phyloP scores from a whole-genome alignment of 2,113 vertebrate species.

The Carlito syrichta region DNA sequence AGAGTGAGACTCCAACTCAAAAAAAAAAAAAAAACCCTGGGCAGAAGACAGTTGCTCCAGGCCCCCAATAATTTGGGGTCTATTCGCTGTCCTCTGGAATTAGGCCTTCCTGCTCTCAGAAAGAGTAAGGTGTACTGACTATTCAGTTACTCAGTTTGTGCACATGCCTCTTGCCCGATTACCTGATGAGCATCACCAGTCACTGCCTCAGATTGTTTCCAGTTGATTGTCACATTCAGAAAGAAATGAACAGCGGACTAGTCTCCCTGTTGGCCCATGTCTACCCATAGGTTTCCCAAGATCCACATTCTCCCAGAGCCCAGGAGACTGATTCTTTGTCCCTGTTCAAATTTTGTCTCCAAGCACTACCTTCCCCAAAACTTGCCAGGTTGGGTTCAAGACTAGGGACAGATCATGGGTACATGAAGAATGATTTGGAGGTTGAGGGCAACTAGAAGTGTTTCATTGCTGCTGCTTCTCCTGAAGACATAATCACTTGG shows the following conservation, averaged over 20 bases:
- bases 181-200: background rate
- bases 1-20: too few species aligned
- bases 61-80: background rate
- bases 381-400: background rate
- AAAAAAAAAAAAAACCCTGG: background rate
- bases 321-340: background rate
- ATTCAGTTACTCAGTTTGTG: background rate
- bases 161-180: background rate
- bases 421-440: background rate
- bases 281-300: background rate
- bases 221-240: background rate
- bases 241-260: background rate
- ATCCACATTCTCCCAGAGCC: background rate
- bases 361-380: background rate
- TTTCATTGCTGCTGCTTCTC: background rate
- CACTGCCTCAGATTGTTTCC: background rate
- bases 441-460: background rate
- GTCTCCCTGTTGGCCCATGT: background rate
- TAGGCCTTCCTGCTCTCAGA: background rate
- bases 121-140: background rate
- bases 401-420: background rate
- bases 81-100: background rate
- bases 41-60: background rate
- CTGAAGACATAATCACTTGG: background rate
- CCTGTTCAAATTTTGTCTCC: background rate